Evolutionary conservation across 2,888 invertebrate species (phyloP).

Genomic region (Ectropis crepuscularia): DNA sequence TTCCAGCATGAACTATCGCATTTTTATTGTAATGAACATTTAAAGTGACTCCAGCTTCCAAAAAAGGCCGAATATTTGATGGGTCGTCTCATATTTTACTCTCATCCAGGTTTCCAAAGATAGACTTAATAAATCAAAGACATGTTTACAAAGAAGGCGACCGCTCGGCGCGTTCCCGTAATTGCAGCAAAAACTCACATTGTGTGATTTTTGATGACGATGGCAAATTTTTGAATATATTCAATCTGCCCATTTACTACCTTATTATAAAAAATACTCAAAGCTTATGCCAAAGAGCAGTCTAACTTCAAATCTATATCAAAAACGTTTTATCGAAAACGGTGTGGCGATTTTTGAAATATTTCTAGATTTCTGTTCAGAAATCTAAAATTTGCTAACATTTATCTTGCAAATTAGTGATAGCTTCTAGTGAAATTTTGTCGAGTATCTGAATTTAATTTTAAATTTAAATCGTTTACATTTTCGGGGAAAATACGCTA

Average conservation of each 20-base stretch:
- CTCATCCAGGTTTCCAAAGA: slow-evolving; percentile 63
- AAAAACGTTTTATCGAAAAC: too few species aligned
- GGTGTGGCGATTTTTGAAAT: too few species aligned
- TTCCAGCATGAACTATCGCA: slow-evolving; percentile 76
- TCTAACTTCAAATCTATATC: too few species aligned
- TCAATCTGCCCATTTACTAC: slow-evolving; percentile 29
- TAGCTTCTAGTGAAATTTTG: too few species aligned
- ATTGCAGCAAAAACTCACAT: slow-evolving; percentile 81
- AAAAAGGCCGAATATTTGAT: slow-evolving; percentile 81
- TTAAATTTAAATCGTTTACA: too few species aligned
- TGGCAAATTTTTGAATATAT: slow-evolving; percentile 81
- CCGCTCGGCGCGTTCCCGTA: slow-evolving; percentile 76
- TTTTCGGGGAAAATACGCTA: too few species aligned
- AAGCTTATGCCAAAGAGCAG: too few species aligned
- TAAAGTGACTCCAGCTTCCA: slow-evolving; percentile 69
- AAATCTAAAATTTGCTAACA: too few species aligned
- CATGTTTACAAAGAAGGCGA: slow-evolving; percentile 72
- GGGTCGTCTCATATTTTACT: slow-evolving; percentile 79
- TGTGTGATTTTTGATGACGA: slow-evolving; percentile 77
- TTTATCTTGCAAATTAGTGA: too few species aligned
- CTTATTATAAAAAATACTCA: too few species aligned
- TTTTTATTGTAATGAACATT: slow-evolving; percentile 82
- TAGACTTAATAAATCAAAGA: slow-evolving; percentile 81
- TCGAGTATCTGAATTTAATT: too few species aligned
- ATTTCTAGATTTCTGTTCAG: too few species aligned